These are phyloP conservation scores for Andrena hattorfiana DNA, from an alignment of 2,888 invertebrate genomes.

Conservation along the genomic window DNA sequence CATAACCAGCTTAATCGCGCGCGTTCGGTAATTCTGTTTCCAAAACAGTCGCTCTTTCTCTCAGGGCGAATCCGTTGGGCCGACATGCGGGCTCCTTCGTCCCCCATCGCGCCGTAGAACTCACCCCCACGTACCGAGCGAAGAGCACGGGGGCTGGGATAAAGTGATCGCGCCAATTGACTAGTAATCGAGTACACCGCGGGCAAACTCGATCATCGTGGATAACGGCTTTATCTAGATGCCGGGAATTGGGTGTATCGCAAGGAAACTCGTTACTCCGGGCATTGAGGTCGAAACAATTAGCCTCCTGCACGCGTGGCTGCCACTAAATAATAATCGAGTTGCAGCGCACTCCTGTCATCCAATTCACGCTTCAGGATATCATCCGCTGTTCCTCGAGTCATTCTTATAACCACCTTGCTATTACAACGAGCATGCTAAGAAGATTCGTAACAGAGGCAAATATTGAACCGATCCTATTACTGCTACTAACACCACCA, in stretches of 20 bases:
- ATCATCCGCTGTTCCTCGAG: background rate
- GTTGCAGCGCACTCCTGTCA: constrained; percentile 22
- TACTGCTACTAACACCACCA: background rate
- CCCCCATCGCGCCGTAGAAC: constrained; percentile 50
- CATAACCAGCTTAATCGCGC: constrained; percentile 65
- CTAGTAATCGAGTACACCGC: constrained; percentile 75
- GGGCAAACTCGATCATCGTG: constrained; percentile 73
- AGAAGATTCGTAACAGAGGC: no score
- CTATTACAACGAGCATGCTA: no score
- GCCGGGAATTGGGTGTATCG: constrained; percentile 77
- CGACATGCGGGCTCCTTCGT: constrained; percentile 68
- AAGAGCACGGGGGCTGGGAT: constrained; percentile 55
- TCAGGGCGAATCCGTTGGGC: constrained; percentile 31
- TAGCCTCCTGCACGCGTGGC: constrained; percentile 47
- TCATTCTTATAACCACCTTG: background rate
- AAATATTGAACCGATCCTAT: no score
- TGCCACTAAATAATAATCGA: constrained; percentile 37
- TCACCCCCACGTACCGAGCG: constrained; percentile 57
- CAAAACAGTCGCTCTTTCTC: constrained; percentile 72
- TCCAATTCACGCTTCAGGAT: constrained; percentile 13
- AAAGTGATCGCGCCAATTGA: constrained; percentile 76
- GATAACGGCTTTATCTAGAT: constrained; percentile 80
- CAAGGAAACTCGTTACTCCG: constrained; percentile 70
- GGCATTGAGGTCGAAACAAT: constrained; percentile 76
- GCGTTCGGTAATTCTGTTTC: constrained; percentile 76